Base-by-base conservation (phyloP, 2,888 invertebrate species). In the Xylophagus ater region DNA sequence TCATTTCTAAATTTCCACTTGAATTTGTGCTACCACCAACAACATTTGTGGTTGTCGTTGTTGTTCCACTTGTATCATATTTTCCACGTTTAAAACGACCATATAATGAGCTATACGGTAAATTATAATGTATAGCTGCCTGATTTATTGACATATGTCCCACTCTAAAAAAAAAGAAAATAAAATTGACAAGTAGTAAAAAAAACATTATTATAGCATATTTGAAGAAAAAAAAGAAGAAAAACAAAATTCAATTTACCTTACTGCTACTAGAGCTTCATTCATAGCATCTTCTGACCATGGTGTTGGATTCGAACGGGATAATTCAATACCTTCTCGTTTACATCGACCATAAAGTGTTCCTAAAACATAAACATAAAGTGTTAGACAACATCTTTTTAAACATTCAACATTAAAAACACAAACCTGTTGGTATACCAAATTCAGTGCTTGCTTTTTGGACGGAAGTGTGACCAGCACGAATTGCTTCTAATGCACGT, bases 231-330 rank as follows among this genome's bases (percentile, higher is more conserved):
- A 7, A 21, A 21, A 21, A 21, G 21, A 21, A 21, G 21, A 21
- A 12, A 26, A 34, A 34, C 17, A n/a, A 14, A 15, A 17, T 15
- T 13, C 10, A 34, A 52, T 57, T 50, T 61, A 85, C 84, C 85
- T 79, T 49, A 89, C 88, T 47, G 88, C 85, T 61, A 88, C 87
- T 30, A 89, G 69, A 15, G 89, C 89, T 62, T 88, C 87, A 15
- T 81, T 82, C 88, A 89, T 88, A 19, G 87, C 87, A 57, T 84
- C 86, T 59, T 88, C 88, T n/a, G 87, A 85, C 89, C 89, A 89
- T 8, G 88, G 88, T 30, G 88, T 86, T n/a, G 87, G 86, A 68
- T 85, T 86, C 40, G 85, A 84, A 50, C 88, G 76, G 5, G 86
- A 86, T 49, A 89, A 66, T 62, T 88, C 89, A 51, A 89, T 89